A percentile compares a stretch with the other conserved stretches of the same genome.
These are phyloP conservation scores for Eclectus roratus DNA, from an alignment of 2,113 vertebrate species.

Conservation along the genomic window DNA sequence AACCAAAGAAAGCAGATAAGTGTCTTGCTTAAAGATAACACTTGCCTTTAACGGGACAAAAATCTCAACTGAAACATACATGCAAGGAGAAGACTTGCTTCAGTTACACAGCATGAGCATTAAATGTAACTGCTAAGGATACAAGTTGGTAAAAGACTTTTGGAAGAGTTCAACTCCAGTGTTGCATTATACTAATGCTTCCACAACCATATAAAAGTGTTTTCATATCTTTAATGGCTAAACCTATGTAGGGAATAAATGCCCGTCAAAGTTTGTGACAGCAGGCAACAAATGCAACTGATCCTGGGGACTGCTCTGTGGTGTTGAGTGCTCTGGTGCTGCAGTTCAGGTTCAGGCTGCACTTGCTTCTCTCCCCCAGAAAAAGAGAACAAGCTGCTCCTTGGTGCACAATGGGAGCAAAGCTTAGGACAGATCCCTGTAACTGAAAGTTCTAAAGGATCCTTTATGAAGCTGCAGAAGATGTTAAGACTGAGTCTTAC, in stretches of 20 bases:
- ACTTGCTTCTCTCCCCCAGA: neutral
- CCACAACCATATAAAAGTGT: neutral
- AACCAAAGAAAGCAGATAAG: constrained; percentile 48
- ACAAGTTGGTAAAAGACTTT: neutral
- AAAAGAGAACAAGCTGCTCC: neutral
- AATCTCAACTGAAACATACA: neutral
- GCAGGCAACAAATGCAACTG: neutral
- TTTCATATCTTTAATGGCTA: neutral
- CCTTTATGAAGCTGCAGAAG: neutral
- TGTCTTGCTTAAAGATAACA: constrained; percentile 47
- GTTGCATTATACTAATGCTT: neutral
- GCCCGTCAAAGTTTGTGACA: neutral
- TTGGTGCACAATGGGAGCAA: neutral
- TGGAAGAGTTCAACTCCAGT: neutral
- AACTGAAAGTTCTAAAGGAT: neutral
- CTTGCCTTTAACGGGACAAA: neutral
- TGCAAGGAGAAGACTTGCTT: neutral
- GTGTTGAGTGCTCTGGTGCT: neutral
- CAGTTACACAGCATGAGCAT: neutral
- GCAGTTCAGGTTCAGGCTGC: neutral
- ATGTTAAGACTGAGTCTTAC: neutral
- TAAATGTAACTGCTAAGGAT: neutral
- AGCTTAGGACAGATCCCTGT: neutral
- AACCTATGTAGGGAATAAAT: neutral
- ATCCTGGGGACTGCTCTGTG: neutral